Evolutionary conservation across 2,113 vertebrate species (phyloP).

Genomic region (Nothobranchius furzeri): DNA sequence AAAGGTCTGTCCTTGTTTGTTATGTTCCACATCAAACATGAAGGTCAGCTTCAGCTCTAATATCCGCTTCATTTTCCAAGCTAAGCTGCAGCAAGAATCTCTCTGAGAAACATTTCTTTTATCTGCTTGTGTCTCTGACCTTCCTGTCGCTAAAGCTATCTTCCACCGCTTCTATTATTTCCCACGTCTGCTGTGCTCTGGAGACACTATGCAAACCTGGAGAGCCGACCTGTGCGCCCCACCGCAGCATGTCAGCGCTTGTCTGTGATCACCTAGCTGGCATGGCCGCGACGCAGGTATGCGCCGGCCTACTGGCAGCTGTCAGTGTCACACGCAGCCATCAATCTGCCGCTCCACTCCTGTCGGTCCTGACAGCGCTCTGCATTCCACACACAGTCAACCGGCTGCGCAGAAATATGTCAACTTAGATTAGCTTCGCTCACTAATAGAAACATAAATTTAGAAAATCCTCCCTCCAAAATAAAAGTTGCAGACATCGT

Average conservation of each 20-base stretch:
- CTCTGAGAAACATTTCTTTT: slow-evolving; percentile 42
- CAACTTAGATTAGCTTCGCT: slow-evolving; percentile 51
- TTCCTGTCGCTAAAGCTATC: slow-evolving; percentile 49
- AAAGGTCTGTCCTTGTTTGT: slow-evolving; percentile 38
- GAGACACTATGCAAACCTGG: slow-evolving; percentile 59
- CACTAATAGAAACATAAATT: slow-evolving; percentile 42
- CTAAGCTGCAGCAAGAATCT: slow-evolving; percentile 34
- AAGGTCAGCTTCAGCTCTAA: slow-evolving; percentile 45
- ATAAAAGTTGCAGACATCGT: not conserved
- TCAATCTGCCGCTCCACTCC: slow-evolving; percentile 66
- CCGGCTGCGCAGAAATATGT: slow-evolving; percentile 49
- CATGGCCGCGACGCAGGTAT: slow-evolving; percentile 55
- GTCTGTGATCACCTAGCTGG: slow-evolving; percentile 62
- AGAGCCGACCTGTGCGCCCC: slow-evolving; percentile 58
- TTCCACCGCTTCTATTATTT: slow-evolving; percentile 57
- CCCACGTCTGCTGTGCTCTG: slow-evolving; percentile 42
- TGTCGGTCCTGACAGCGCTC: slow-evolving; percentile 61
- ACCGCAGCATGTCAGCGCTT: slow-evolving; percentile 53
- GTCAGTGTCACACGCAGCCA: slow-evolving; percentile 67
- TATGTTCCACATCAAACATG: slow-evolving; percentile 35
- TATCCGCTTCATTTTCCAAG: slow-evolving; percentile 39
- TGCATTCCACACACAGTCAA: slow-evolving; percentile 49
- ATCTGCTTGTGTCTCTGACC: slow-evolving; percentile 54
- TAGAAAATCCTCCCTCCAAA: slow-evolving; percentile 19
- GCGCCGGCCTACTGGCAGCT: slow-evolving; percentile 56